Evolutionary conservation across 2,888 invertebrate species (phyloP), one percentile per base, ranked within the genome.

Genomic region (Flexamia atlantica): DNA sequence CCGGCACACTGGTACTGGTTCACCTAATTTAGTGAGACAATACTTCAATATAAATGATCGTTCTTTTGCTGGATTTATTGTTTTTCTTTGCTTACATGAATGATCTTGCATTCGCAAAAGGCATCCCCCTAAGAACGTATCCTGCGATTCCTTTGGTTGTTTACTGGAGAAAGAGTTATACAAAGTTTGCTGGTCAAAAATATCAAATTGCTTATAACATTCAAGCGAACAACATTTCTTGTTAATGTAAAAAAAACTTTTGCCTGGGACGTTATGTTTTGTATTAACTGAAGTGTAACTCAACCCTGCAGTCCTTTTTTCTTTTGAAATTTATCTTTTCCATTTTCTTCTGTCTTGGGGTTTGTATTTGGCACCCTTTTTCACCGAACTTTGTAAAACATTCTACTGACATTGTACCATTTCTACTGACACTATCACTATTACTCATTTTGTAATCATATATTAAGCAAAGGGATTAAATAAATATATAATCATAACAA

Each of bases 101-200:
- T 57, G 28, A 9, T 76, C 79, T 57, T 42, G 57, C 42, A 9
- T 25, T 25, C 2, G 7, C 25, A 53, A 36, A 30, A n/a, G n/a
- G n/a, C 79, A 60, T 14, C 30, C 25, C 5, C 30, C 46, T 23
- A 82, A 20, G 40, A 46, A 84, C 17, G 28, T 36, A 46, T 82
- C 84, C 57, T 84, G 84, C 30, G n/a, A 64, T 57, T 84, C 84
- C 25, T 84, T 84, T 25, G 40, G 40, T 25, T 4, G 23, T 30
- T 50, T 20, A 14, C 25, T 23, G 32, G 83, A 84, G 17, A 50
- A 50, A 42, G 25, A 17, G n/a, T 76, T 46, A 80, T 30, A 74
- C 20, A 83, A 32, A 81, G 81, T 10, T 81, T 30, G 30, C 79
- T 81, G 74, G 36, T 57, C 50, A 30, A 28, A 23, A 14, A 4